These are phyloP conservation scores for Syngnathus typhle DNA, from an alignment of 2,113 vertebrate species.

Conservation along the genomic window DNA sequence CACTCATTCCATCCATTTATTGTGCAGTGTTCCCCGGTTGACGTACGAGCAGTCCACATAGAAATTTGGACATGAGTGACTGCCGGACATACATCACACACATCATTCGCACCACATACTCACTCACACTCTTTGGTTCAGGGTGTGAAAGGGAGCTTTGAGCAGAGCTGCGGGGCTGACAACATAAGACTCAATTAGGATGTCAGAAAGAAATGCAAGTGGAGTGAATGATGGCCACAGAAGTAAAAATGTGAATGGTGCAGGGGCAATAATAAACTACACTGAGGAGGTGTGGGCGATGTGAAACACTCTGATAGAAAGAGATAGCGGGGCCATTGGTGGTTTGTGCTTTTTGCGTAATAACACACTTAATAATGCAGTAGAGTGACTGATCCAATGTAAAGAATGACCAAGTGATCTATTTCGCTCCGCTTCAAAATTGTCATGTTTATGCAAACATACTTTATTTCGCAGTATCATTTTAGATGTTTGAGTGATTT, in stretches of 20 bases:
- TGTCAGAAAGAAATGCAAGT: constrained; percentile 40
- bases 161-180: constrained; percentile 40
- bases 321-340: not conserved
- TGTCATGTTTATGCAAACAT: not conserved
- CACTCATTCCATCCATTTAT: constrained; percentile 48
- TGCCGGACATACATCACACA: constrained; percentile 58
- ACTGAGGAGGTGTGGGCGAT: not conserved
- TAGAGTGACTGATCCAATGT: not conserved
- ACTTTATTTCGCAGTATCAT: not conserved
- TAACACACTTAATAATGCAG: not conserved
- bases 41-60: constrained; percentile 49
- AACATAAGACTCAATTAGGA: constrained; percentile 59
- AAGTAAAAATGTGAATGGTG: constrained; percentile 6
- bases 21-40: constrained; percentile 34
- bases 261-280: not conserved
- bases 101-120: constrained; percentile 35
- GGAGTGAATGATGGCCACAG: constrained; percentile 41
- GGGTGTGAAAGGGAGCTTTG: constrained; percentile 47
- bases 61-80: constrained; percentile 52
- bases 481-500: not conserved
- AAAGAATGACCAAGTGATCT: not conserved
- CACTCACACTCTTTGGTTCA: constrained; percentile 41
- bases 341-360: not conserved
- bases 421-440: not conserved
- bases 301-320: not conserved